These are phyloP conservation scores for Macquaria australasica DNA, from an alignment of 2,113 vertebrate species.

Conservation along the genomic window DNA sequence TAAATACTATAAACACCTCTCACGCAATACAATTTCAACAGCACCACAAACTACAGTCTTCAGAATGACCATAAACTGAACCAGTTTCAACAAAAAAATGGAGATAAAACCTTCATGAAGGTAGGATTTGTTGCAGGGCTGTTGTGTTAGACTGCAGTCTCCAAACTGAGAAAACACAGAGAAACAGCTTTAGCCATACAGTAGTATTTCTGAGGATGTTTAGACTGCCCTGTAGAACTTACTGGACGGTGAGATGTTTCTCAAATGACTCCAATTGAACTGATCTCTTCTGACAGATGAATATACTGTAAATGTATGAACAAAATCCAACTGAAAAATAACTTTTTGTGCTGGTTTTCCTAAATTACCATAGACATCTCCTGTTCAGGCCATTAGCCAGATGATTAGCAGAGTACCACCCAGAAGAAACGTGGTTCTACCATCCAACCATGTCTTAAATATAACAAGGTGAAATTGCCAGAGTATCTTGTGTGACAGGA, in stretches of 20 bases:
- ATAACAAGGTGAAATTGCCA: slow-evolving; percentile 64
- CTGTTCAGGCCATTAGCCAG: slow-evolving; percentile 38
- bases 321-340: slow-evolving; percentile 14
- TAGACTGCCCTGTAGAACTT: background rate
- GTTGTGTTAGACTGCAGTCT: background rate
- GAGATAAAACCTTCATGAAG: background rate
- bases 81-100: background rate
- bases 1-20: slow-evolving; percentile 6
- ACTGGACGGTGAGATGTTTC: background rate
- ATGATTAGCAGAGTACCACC: slow-evolving; percentile 33
- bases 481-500: slow-evolving; percentile 63
- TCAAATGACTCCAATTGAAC: slow-evolving; percentile 10
- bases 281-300: slow-evolving; percentile 13
- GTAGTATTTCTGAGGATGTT: background rate
- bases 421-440: slow-evolving; percentile 35
- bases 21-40: background rate
- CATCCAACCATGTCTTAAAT: slow-evolving; percentile 57
- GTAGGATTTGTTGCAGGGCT: background rate
- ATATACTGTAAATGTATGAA: slow-evolving; percentile 2
- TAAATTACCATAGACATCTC: slow-evolving; percentile 5
- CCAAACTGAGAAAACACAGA: background rate
- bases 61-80: background rate
- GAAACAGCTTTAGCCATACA: background rate
- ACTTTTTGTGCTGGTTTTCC: slow-evolving; percentile 22
- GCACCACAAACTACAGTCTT: slow-evolving; percentile 1